Evolutionary conservation across 2,113 vertebrate species (phyloP), one percentile per base, ranked within the genome.

Genomic region (Asarcornis scutulata): DNA sequence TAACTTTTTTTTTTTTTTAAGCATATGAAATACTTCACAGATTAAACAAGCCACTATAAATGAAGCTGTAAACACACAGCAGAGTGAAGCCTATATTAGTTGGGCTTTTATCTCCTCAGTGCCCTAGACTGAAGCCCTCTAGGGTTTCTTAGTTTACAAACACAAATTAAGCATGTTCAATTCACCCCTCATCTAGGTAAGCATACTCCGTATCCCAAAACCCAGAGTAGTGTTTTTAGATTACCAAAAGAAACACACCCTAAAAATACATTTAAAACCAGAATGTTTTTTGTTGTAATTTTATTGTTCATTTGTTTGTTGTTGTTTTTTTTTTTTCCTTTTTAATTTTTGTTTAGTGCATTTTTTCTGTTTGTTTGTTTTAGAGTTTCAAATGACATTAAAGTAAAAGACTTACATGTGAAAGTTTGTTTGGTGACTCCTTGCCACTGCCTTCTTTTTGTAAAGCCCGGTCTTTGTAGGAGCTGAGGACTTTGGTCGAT

Each of bases 371-470:
- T 32, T 7, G 48, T 50, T 59, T 76, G 7, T 22, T n/a, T 62
- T 20, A 52, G 46, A 89, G 34, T 46, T 89, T 34, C 62, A 34
- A 88, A 81, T 31, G 22, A 48, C 36, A 69, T 36, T 11, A 44
- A 83, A 83, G 25, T 78, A 55, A 78, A 82, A 96, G 62, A 98
- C 98, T 99, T 98, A 99, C 99, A 87, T 98, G 98, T 59, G 98
- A 98, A 87, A 99, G 98, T 96, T 99, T 99, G 97, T 98, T 99
- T 83, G 99, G 99, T 0, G 99, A 99, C 59, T 99, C 99, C 91
- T 99, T 99, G 88, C 98, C 98, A 78, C 98, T 98, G 50, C 94
- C 96, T 40, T 99, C 99, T n/a, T 98, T 98, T 94, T 98, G 98
- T 23, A 98, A 90, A 74, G 97, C 98, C 93, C 98, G 97, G 78